Evolutionary conservation across 2,888 invertebrate species (phyloP).

Genomic region (Branchipolynoe longqiensis): DNA sequence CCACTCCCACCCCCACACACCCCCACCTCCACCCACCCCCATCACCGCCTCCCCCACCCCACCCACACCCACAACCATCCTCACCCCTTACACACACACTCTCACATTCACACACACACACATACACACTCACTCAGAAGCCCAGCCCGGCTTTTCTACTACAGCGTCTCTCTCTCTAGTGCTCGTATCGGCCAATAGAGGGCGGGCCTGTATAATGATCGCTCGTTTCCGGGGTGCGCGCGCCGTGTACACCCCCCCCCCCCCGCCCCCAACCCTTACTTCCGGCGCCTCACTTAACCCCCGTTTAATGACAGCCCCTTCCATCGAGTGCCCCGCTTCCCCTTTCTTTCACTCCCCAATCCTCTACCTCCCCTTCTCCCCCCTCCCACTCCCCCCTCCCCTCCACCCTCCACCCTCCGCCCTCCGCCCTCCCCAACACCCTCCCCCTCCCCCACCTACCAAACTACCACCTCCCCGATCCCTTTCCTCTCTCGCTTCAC

Average conservation of each 20-base stretch:
- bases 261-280: conserved; percentile 9
- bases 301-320: conserved; percentile 50
- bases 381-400: neutral
- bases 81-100: too few species aligned
- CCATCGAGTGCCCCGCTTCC: conserved; percentile 11
- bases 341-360: neutral
- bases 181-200: neutral
- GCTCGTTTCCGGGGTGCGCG: conserved; percentile 11
- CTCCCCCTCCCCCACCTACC: neutral
- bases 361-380: neutral
- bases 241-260: conserved; percentile 22
- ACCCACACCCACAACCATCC: too few species aligned
- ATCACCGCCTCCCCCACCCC: too few species aligned
- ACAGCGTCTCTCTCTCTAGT: neutral
- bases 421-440: too few species aligned
- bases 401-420: conserved; percentile 9
- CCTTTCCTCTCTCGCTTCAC: too few species aligned
- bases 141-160: too few species aligned
- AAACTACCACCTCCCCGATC: too few species aligned
- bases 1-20: too few species aligned
- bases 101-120: too few species aligned
- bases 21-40: too few species aligned
- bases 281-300: conserved; percentile 48
- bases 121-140: too few species aligned
- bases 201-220: neutral